Percentiles rank a stretch among this genome's conserved stretches.
These are phyloP conservation scores for Aeoliscus strigatus DNA, from an alignment of 2,797 vertebrate genomes.

Conservation along the genomic window DNA sequence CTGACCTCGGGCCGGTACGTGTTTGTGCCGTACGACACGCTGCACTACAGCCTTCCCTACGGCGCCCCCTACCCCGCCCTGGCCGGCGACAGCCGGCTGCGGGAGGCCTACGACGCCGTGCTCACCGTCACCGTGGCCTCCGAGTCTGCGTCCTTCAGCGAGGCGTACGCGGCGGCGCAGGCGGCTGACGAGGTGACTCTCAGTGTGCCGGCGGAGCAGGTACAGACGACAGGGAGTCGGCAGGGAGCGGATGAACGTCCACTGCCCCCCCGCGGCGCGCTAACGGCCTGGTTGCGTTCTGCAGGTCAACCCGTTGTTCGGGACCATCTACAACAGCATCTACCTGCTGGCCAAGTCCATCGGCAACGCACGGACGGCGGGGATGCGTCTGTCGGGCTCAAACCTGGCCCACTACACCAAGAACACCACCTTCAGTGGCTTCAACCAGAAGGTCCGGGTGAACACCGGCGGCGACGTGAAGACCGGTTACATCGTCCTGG, in stretches of 20 bases:
- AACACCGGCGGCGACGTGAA: conserved; percentile 73
- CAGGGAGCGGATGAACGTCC: no score
- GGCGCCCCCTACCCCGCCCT: conserved; percentile 71
- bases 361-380: conserved; percentile 73
- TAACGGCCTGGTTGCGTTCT: conserved; percentile 2
- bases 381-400: conserved; percentile 68
- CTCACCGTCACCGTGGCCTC: conserved; percentile 88
- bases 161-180: conserved; percentile 77
- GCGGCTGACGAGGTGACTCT: conserved; percentile 70
- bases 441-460: conserved; percentile 80
- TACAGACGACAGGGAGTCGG: conserved; percentile 48
- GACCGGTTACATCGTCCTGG: conserved; percentile 82
- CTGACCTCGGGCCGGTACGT: conserved; percentile 84
- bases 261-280: no score
- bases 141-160: conserved; percentile 80
- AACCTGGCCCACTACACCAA: conserved; percentile 78
- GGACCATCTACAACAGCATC: conserved; percentile 89
- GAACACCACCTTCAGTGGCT: conserved; percentile 84
- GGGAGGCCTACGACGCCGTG: conserved; percentile 86
- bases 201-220: conserved; percentile 73
- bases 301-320: conserved; percentile 90
- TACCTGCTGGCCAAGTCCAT: conserved; percentile 86
- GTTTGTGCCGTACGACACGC: conserved; percentile 86
- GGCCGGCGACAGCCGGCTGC: conserved; percentile 75
- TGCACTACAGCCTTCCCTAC: conserved; percentile 89